These are phyloP conservation scores for Cottus gobio DNA, from an alignment of 2,113 vertebrate species.

Conservation along the genomic window DNA sequence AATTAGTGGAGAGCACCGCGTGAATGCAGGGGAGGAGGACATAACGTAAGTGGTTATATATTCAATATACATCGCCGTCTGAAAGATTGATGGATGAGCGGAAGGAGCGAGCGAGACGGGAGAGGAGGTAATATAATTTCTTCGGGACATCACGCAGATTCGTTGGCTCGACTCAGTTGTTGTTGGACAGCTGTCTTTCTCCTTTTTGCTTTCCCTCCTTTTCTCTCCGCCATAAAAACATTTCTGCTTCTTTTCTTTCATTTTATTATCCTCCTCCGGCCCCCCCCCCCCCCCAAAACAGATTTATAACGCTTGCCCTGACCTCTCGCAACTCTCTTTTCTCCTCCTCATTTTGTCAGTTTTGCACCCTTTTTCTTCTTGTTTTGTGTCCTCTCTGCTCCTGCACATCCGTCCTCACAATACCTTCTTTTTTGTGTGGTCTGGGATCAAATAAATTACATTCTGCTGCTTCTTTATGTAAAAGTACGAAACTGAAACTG, in stretches of 20 bases:
- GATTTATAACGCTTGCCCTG: slow-evolving; percentile 51
- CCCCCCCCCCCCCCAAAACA: background rate
- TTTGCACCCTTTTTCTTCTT: background rate
- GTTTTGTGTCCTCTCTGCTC: background rate
- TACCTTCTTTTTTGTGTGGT: background rate
- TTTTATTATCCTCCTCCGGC: slow-evolving; percentile 62
- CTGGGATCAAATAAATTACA: background rate
- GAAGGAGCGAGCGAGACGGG: slow-evolving; percentile 40
- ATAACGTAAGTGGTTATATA: slow-evolving; percentile 1
- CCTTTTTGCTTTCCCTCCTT: slow-evolving; percentile 38
- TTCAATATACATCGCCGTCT: slow-evolving; percentile 18
- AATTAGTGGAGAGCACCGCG: slow-evolving; percentile 24
- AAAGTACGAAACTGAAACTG: background rate
- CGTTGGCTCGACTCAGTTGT: slow-evolving; percentile 63
- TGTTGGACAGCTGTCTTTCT: slow-evolving; percentile 75
- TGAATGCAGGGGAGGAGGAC: background rate
- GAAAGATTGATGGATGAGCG: slow-evolving; percentile 63
- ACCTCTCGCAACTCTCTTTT: slow-evolving; percentile 34
- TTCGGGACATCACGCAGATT: slow-evolving; percentile 49
- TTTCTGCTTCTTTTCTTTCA: slow-evolving; percentile 66
- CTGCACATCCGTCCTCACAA: too few species aligned
- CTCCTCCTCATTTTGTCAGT: slow-evolving; percentile 5
- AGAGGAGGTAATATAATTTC: slow-evolving; percentile 59
- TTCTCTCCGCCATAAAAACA: slow-evolving; percentile 49
- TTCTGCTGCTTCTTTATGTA: background rate